Percentiles rank a stretch among this genome's conserved stretches.
These are phyloP conservation scores for Falco biarmicus DNA, from an alignment of 2,797 vertebrate species.

Conservation along the genomic window DNA sequence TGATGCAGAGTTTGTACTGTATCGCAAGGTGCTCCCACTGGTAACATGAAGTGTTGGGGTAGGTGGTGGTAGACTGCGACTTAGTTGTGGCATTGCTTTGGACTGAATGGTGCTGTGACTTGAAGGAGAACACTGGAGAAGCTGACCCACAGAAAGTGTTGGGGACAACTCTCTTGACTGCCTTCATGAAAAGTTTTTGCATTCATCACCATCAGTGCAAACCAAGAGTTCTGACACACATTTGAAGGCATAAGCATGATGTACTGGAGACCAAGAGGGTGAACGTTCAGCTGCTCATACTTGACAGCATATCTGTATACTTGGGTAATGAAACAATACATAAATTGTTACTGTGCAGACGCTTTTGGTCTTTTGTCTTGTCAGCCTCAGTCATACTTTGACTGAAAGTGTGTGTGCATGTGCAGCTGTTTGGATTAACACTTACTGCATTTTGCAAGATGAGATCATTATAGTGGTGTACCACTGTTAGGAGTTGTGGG, in stretches of 20 bases:
- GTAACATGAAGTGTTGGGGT: not conserved
- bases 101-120: not conserved
- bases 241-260: not conserved
- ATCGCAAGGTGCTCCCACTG: not conserved
- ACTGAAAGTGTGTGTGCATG: not conserved
- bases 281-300: fast-evolving
- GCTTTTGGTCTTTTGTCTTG: not conserved
- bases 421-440: not conserved
- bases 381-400: not conserved
- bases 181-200: not conserved
- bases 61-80: not conserved
- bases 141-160: fast-evolving
- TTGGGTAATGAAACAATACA: not conserved
- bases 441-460: not conserved
- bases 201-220: fast-evolving
- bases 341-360: not conserved
- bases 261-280: not conserved
- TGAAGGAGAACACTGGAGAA: not conserved
- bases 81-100: fast-evolving
- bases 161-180: not conserved
- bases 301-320: fast-evolving
- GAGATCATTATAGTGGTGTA: not conserved
- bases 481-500: not conserved
- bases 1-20: not conserved
- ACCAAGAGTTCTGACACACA: not conserved